Evolutionary conservation across 2,797 vertebrate genomes (phyloP).

Genomic region (Muraenolepis orangiensis): DNA sequence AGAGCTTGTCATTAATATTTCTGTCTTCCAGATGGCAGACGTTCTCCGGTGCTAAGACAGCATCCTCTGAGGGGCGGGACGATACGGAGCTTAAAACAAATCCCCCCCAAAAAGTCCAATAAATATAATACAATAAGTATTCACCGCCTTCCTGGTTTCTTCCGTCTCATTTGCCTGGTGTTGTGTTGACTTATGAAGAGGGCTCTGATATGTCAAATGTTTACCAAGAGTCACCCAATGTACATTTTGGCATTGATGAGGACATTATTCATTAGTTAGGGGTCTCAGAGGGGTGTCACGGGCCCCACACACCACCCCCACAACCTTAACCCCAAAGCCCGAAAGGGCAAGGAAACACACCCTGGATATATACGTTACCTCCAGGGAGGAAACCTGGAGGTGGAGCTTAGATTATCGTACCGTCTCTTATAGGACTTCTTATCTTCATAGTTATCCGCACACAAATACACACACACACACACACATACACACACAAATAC

Average conservation of each 20-base stretch:
- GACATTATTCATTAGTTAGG: background rate
- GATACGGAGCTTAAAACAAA: conserved; percentile 15
- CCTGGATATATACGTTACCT: background rate
- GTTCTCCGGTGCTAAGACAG: conserved; percentile 67
- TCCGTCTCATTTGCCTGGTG: background rate
- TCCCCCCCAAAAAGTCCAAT: conserved; percentile 6
- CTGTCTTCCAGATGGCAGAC: conserved; percentile 70
- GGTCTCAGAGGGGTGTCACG: background rate
- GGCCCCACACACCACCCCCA: background rate
- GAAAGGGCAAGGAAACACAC: background rate
- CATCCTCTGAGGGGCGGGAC: conserved; percentile 31
- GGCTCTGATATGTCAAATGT: background rate
- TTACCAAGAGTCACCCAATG: background rate
- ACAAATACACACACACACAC: too few species aligned
- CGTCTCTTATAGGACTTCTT: too few species aligned
- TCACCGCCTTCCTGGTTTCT: background rate
- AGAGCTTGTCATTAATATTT: conserved; percentile 76
- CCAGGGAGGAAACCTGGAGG: background rate
- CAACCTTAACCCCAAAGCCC: background rate
- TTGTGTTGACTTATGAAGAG: background rate
- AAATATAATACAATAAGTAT: background rate
- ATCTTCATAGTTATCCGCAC: too few species aligned
- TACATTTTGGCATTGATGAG: background rate
- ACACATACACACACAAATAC: too few species aligned
- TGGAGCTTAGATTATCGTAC: background rate